phyloP scores from a whole-genome alignment of 2,797 vertebrate genomes.

The Tenualosa thibaudeaui region DNA sequence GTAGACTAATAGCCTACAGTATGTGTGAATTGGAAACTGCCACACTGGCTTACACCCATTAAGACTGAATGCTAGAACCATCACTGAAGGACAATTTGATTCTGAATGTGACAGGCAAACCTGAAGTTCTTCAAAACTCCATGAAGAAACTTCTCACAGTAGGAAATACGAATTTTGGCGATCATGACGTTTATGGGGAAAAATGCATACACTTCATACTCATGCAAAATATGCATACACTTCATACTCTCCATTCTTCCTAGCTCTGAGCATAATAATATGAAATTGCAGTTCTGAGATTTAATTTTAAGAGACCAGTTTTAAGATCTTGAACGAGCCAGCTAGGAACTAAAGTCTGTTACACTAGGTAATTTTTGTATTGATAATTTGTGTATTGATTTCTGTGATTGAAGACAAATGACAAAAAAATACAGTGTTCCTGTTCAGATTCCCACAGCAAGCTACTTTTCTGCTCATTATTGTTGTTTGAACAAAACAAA shows the following conservation, averaged over 20 bases:
- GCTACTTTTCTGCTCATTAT: background rate
- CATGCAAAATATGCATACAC: background rate
- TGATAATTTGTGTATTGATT: background rate
- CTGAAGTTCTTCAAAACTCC: slow-evolving; percentile 9
- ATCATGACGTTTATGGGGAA: background rate
- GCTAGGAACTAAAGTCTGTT: background rate
- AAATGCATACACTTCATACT: background rate
- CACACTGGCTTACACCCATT: background rate
- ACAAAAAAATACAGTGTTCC: background rate
- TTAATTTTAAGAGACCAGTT: background rate
- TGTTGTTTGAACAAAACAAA: background rate
- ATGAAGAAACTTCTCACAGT: background rate
- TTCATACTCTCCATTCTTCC: background rate
- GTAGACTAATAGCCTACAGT: background rate
- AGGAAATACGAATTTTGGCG: too few relatives aligned
- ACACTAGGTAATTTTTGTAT: background rate
- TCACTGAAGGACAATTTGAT: background rate
- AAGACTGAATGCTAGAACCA: background rate
- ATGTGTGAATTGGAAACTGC: background rate
- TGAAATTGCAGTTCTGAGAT: background rate
- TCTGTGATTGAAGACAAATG: too few relatives aligned
- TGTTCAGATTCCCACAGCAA: too few relatives aligned
- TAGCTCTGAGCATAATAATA: background rate
- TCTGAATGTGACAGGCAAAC: background rate
- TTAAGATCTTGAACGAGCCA: background rate